These are phyloP conservation scores for Rhadina sibilatrix DNA, from an alignment of 2,113 vertebrate species.

Conservation along the genomic window DNA sequence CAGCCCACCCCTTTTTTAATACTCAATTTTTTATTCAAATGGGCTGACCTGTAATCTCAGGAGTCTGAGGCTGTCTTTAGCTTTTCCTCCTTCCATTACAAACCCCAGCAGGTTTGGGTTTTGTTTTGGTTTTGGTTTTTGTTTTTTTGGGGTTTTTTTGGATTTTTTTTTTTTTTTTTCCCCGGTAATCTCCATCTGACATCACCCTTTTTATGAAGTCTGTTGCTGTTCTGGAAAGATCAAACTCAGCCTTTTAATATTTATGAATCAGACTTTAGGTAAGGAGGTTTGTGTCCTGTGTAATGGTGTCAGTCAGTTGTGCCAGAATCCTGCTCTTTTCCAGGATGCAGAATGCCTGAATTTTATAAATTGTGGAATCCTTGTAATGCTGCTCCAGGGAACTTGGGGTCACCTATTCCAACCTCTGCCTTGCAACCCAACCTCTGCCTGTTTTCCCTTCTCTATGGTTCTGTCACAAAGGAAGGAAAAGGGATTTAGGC, in stretches of 20 bases:
- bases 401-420: neutral
- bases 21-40: slow-evolving; percentile 43
- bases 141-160: too few species aligned
- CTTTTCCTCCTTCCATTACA: neutral
- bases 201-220: neutral
- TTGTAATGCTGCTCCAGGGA: neutral
- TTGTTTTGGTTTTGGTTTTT: too few species aligned
- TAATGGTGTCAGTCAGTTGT: neutral
- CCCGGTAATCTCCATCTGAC: neutral
- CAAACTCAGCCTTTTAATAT: neutral
- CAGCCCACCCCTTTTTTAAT: neutral
- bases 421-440: neutral
- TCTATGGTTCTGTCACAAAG: neutral
- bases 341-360: neutral
- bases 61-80: neutral
- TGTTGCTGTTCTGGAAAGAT: neutral
- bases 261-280: neutral
- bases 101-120: neutral
- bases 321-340: neutral
- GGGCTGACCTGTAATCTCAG: neutral
- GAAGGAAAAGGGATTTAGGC: neutral
- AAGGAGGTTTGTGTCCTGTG: neutral
- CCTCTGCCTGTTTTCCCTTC: neutral
- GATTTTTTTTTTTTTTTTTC: neutral
- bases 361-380: neutral